Evolutionary conservation across 2,888 invertebrate species (phyloP).

Genomic region (Watsonalla cultraria): DNA sequence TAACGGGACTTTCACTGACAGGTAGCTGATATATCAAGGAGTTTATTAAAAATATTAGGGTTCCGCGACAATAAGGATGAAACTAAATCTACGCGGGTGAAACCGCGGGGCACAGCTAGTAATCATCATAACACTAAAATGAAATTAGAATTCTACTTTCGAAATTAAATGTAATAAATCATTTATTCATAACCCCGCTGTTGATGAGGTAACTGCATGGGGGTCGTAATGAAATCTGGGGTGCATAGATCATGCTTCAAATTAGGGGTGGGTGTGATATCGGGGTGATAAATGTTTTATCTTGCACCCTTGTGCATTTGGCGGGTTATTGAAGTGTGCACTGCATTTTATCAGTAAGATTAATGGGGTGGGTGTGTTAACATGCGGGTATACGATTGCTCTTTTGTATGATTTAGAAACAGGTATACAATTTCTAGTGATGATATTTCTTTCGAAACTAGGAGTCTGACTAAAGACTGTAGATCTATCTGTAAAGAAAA

Average conservation of each 20-base stretch:
- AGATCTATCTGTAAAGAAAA: too few species aligned
- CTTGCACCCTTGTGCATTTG: conserved; percentile 1
- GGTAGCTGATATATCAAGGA: too few species aligned
- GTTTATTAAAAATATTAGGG: too few species aligned
- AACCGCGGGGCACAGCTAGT: too few species aligned
- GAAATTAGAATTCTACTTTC: background rate
- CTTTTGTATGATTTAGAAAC: too few species aligned
- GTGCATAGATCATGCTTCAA: conserved; percentile 25
- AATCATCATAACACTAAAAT: background rate
- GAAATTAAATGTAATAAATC: conserved; percentile 6
- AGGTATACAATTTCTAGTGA: too few species aligned
- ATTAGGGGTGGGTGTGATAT: conserved; percentile 20
- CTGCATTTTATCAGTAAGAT: background rate
- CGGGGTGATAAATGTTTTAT: conserved; percentile 19
- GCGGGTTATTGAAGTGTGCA: background rate
- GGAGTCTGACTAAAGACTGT: too few species aligned
- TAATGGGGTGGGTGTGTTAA: background rate
- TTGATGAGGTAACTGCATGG: conserved; percentile 27
- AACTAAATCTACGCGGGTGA: too few species aligned
- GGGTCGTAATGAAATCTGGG: conserved; percentile 23
- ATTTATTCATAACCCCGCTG: background rate
- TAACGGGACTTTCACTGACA: too few species aligned
- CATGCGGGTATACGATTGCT: too few species aligned
- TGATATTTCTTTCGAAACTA: too few species aligned
- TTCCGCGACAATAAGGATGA: too few species aligned